Evolutionary conservation across 1,140 invertebrate species (phyloP).

Genomic region (Dreissena rostriformis): DNA sequence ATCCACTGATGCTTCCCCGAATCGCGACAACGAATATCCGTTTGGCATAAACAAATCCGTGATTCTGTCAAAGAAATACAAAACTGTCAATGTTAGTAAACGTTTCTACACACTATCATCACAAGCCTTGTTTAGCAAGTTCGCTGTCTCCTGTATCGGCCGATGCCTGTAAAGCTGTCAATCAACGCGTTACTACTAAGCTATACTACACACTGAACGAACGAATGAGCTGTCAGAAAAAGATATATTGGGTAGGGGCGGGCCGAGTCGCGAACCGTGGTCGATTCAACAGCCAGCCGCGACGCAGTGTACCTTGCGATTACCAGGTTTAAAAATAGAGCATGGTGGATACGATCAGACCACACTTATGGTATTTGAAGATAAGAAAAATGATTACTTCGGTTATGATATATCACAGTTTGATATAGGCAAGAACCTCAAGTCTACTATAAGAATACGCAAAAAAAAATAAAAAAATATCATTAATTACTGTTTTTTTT

Average conservation of each 20-base stretch:
- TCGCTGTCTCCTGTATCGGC: slow-evolving; percentile 77
- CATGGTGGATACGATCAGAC: slow-evolving; percentile 37
- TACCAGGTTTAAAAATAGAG: slow-evolving; percentile 7
- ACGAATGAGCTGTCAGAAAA: slow-evolving; percentile 79
- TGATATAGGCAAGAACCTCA: slow-evolving; percentile 35
- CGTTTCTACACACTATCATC: slow-evolving; percentile 74
- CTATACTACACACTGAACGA: slow-evolving; percentile 66
- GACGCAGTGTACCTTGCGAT: not conserved
- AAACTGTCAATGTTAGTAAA: slow-evolving; percentile 78
- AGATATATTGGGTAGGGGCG: slow-evolving; percentile 52
- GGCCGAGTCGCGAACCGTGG: slow-evolving; percentile 26
- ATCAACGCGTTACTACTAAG: slow-evolving; percentile 76
- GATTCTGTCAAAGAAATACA: slow-evolving; percentile 75
- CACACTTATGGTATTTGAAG: slow-evolving; percentile 53
- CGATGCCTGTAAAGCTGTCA: slow-evolving; percentile 78
- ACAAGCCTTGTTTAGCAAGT: slow-evolving; percentile 77
- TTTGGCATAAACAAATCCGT: slow-evolving; percentile 74
- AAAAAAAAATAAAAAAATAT: no score
- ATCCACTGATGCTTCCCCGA: slow-evolving; percentile 56
- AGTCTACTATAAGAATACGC: no score
- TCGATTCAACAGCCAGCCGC: slow-evolving; percentile 7
- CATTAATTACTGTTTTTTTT: no score
- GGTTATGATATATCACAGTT: slow-evolving; percentile 58
- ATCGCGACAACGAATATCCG: slow-evolving; percentile 59
- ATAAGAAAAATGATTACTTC: slow-evolving; percentile 58